Evolutionary conservation across 2,113 vertebrate species (phyloP), one percentile per base, ranked within the genome.

Genomic region (Platycercus adscitus): DNA sequence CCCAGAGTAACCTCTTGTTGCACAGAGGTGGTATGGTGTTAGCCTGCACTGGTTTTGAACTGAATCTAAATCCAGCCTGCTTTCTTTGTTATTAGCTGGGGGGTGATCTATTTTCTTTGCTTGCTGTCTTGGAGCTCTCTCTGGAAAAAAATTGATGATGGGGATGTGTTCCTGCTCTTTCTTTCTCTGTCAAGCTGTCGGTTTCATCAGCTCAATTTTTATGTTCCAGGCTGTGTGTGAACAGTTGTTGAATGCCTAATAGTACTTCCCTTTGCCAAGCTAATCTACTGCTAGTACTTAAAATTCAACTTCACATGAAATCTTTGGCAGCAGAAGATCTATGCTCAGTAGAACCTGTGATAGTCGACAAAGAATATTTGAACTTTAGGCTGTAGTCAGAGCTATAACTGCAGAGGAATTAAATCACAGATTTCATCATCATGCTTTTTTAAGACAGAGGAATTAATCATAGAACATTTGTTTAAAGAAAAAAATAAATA

Each of bases 391-490:
- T 56, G 23, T 23, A 92, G 44, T 50, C 85, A 81, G 81, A 92
- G 28, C 47, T 95, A 12, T 35, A 78, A 89, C 70, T 80, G 55
- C 73, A 88, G 70, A 71, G 43, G 28, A 69, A 81, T 86, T 89
- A 89, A 83, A 73, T 55, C 55, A 61, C 52, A 91, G 52, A 73
- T 88, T 83, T 63, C 61, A 76, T 69, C 39, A 86, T 53, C 24
- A 2, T 64, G 28, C 37, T 70, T 60, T 76, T 91, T 94, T 50
- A 88, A 43, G 50, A 83, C 65, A 88, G 55, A 93, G 9, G 88
- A 95, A 94, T 91, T 91, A 94, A 90, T 80, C 79, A 87, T 33
- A 75, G 73, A 61, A 86, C 8, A 9, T 63, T 91, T 92, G 41
- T 86, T 93, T 86, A 53, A 49, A 5, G 80, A 94, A 93, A 92